Evolutionary conservation across 2,797 vertebrate species (phyloP).

Genomic region (Tokudaia tokunoshimensis): DNA sequence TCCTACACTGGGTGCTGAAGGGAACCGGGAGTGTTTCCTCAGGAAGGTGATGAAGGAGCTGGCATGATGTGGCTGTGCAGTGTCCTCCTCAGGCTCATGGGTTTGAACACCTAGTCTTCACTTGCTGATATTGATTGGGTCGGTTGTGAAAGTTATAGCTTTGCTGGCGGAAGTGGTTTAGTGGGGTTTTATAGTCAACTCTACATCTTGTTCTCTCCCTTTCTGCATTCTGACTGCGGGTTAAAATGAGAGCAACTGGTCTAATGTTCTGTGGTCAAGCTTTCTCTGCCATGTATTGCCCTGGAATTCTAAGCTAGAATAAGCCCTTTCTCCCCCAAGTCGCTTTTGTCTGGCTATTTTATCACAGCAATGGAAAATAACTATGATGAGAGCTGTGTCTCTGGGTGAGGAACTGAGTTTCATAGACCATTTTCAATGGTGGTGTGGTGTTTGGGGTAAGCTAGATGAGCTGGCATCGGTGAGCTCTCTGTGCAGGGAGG

Average conservation of each 20-base stretch:
- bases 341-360: neutral
- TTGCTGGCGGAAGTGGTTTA: neutral
- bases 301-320: neutral
- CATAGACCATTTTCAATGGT: neutral
- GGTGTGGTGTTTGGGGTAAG: neutral
- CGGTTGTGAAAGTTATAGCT: no score
- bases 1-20: neutral
- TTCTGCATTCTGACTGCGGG: neutral
- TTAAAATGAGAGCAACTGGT: neutral
- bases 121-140: neutral
- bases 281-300: no score
- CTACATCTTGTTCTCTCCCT: neutral
- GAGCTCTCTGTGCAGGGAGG: neutral
- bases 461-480: neutral
- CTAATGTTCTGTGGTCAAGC: neutral
- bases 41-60: neutral
- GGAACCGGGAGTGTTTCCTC: rapidly evolving
- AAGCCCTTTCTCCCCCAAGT: neutral
- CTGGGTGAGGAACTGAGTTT: neutral
- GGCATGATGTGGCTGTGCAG: neutral
- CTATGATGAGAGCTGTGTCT: neutral
- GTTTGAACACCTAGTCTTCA: neutral
- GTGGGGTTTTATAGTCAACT: no score
- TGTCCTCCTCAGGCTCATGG: neutral
- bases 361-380: neutral